Base-by-base conservation (phyloP, 2,113 vertebrate genomes). In the Eurystomus gularis region DNA sequence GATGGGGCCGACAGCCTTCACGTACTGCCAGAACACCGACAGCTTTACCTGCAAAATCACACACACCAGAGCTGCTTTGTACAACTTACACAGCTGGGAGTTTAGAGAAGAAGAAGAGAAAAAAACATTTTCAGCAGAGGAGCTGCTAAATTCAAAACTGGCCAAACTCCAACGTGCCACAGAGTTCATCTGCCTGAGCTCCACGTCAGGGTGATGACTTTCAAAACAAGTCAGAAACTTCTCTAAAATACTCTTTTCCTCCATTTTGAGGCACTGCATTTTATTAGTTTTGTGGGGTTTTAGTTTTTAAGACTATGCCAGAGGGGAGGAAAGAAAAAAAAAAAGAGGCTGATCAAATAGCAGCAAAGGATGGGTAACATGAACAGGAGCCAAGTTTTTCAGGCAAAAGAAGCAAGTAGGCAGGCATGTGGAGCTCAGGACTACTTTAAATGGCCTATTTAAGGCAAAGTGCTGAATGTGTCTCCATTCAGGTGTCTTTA, bases 11-110 rank as follows among this genome's bases (percentile, higher is more conserved):
- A 99, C 98, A 3, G 99, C 99, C 96, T 98, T 99, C 86, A 98
- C 49, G 2, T 99, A 99, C 70, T 99, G 98, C 98, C 98, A 98
- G 97, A 98, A 99, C 92, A 99, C 99, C 0, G 96, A 96, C 0
- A 97, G 31, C 95, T 99, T 99, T 44, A 99, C 99, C 99, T 99
- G 96, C 46, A 96, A 76, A 88, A 80, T 46, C 14, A 42, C 80
- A 84, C 8, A 73, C 21, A 75, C 40, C 86, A 86, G 9, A 51
- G 71, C 29, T 46, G 70, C 33, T 88, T 65, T 60, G 68, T 35
- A 75, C 61, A 86, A 42, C 33, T 57, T 11, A 10, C 17, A 72
- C 44, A 13, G 42, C 25, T 40, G 58, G 35, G 58, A 72, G 24
- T 28, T 65, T 5, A 69, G 17, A 82, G 18, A 10, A 70, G 42